These are phyloP conservation scores for Philantomba maxwellii DNA, from an alignment of 2,113 vertebrate genomes.

Conservation along the genomic window DNA sequence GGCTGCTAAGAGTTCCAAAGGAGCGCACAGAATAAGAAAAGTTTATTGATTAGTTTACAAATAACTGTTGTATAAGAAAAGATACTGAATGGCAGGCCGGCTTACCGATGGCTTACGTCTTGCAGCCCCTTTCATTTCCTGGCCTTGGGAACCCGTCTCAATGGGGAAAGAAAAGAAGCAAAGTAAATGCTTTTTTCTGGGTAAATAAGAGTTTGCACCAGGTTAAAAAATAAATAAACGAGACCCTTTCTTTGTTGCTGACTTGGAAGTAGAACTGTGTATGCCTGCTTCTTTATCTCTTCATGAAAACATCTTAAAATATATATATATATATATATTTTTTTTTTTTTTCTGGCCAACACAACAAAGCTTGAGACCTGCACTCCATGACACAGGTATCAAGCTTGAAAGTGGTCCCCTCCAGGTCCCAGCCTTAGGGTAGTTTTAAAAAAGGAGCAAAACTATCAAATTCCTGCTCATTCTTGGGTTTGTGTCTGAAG, in stretches of 20 bases:
- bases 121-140: slow-evolving; percentile 3
- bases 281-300: neutral
- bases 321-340: no score
- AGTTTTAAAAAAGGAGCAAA: neutral
- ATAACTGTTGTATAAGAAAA: slow-evolving; percentile 67
- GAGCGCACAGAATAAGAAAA: slow-evolving; percentile 72
- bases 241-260: slow-evolving; percentile 37
- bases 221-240: slow-evolving; percentile 28
- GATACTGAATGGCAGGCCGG: slow-evolving; percentile 59
- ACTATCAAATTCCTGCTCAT: neutral
- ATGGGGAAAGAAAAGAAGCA: slow-evolving; percentile 22
- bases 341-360: neutral
- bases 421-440: neutral
- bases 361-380: neutral
- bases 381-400: neutral
- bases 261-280: neutral
- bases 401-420: neutral
- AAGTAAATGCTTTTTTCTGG: slow-evolving; percentile 6
- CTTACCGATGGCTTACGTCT: slow-evolving; percentile 49
- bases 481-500: neutral
- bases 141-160: neutral
- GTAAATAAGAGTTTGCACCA: slow-evolving; percentile 34
- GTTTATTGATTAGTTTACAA: slow-evolving; percentile 77
- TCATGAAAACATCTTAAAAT: neutral
- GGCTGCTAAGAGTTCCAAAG: slow-evolving; percentile 62